phyloP scores from a whole-genome alignment of 2,888 invertebrate genomes.

The Drosophila phalerata region DNA sequence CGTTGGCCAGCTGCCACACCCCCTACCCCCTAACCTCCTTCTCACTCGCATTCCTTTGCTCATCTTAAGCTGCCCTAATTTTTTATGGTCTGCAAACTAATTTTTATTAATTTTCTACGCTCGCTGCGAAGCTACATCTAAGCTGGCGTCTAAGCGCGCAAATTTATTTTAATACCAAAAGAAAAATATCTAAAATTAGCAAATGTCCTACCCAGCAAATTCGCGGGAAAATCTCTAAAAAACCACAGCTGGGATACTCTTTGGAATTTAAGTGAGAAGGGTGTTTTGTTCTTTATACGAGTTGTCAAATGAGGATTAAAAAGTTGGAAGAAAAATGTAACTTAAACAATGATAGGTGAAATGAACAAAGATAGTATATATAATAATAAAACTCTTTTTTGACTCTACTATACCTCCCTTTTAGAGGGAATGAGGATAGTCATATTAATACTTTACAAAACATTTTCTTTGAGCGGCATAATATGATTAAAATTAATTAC shows the following conservation, averaged over 20 bases:
- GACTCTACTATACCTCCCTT: too few species aligned
- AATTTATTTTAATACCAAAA: conserved; percentile 69
- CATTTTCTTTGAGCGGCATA: too few species aligned
- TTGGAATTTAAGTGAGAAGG: neutral
- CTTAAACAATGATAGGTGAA: neutral
- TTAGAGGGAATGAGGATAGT: too few species aligned
- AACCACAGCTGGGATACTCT: conserved; percentile 28
- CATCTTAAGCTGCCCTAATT: conserved; percentile 72
- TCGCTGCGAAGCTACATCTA: conserved; percentile 29
- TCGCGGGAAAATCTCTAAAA: conserved; percentile 1
- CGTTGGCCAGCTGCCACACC: conserved; percentile 23
- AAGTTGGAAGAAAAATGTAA: neutral
- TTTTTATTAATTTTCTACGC: conserved; percentile 74
- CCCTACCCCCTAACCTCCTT: neutral
- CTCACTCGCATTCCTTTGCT: conserved; percentile 5
- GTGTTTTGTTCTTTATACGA: too few species aligned
- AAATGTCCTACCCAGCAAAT: conserved; percentile 9
- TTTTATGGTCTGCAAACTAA: conserved; percentile 79
- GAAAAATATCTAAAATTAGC: conserved; percentile 32
- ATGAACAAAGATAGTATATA: neutral
- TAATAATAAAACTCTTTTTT: too few species aligned
- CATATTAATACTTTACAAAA: too few species aligned
- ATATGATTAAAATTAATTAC: too few species aligned
- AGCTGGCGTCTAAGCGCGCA: conserved; percentile 55
- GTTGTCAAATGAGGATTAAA: neutral